Conservation (phyloP, 2,113 vertebrate genomes). For the Spermophilus dauricus region DNA sequence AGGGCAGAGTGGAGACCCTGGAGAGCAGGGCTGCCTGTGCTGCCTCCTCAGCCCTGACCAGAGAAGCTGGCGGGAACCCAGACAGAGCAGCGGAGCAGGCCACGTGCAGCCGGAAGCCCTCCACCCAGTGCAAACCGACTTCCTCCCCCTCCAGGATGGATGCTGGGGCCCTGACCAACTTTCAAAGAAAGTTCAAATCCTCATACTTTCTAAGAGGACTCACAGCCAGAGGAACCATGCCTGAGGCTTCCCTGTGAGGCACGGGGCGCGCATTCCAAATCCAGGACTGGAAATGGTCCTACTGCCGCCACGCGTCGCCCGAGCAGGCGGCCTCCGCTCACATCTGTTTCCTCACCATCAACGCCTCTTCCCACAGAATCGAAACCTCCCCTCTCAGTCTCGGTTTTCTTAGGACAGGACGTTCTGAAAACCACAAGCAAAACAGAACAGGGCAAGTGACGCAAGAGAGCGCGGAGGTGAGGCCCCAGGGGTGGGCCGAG, state of each 20-base stretch:
- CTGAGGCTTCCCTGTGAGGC: conserved; percentile 13
- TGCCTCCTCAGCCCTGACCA: fast-evolving
- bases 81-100: too few species aligned
- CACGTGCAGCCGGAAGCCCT: neutral
- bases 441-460: too few species aligned
- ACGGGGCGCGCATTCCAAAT: neutral
- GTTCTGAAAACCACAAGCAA: too few species aligned
- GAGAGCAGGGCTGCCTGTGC: fast-evolving
- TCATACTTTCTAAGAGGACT: neutral
- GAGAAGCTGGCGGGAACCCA: too few species aligned
- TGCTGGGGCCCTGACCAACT: neutral
- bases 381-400: neutral
- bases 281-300: neutral
- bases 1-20: too few species aligned
- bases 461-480: too few species aligned
- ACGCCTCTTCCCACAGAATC: neutral
- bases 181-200: neutral
- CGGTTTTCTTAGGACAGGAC: neutral
- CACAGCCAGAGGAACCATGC: neutral
- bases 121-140: neutral
- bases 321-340: neutral
- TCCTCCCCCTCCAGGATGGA: neutral
- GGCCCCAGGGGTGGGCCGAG: too few species aligned
- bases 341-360: neutral
- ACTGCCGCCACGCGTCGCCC: too few species aligned